These are phyloP conservation scores for Zaprionus ghesquierei DNA, from an alignment of 1,140 invertebrate genomes.

Conservation along the genomic window DNA sequence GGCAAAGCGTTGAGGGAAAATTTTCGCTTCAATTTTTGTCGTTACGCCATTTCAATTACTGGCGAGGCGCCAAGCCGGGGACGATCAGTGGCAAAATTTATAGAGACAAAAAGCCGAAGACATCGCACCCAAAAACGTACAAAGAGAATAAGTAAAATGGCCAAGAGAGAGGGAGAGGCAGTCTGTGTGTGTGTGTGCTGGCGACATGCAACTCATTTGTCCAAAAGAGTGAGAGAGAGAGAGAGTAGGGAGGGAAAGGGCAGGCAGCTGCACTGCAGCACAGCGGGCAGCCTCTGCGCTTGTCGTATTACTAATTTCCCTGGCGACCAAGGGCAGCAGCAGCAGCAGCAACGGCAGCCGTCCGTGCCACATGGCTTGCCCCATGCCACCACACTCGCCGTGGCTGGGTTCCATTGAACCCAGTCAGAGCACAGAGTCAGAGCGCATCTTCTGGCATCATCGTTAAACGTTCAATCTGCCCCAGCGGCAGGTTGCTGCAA, in stretches of 20 bases:
- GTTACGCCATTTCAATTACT: slow-evolving; percentile 81
- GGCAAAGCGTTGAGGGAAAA: slow-evolving; percentile 32
- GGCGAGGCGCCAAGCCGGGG: slow-evolving; percentile 71
- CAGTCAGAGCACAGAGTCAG: slow-evolving; percentile 13
- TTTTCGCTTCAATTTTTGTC: slow-evolving; percentile 75
- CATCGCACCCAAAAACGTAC: slow-evolving; percentile 30
- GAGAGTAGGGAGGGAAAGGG: neutral
- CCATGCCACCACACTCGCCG: neutral
- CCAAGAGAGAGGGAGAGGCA: slow-evolving; percentile 8
- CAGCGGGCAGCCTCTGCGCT: slow-evolving; percentile 55
- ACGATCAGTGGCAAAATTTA: slow-evolving; percentile 76
- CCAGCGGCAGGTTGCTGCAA: slow-evolving; percentile 42
- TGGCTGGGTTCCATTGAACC: slow-evolving; percentile 54
- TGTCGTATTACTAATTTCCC: slow-evolving; percentile 82
- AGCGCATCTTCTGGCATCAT: slow-evolving; percentile 31
- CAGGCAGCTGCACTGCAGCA: slow-evolving; percentile 5
- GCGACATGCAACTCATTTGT: slow-evolving; percentile 75
- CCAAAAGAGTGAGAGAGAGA: slow-evolving; percentile 11
- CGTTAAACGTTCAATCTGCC: slow-evolving; percentile 66
- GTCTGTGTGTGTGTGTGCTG: slow-evolving; percentile 30
- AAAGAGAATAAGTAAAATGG: slow-evolving; percentile 74
- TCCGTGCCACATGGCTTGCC: neutral
- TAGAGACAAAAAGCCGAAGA: slow-evolving; percentile 67
- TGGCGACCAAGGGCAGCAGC: slow-evolving; percentile 61
- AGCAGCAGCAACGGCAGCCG: neutral